Conservation (phyloP, 1,140 invertebrate species). For the Heliothis subflexa region DNA sequence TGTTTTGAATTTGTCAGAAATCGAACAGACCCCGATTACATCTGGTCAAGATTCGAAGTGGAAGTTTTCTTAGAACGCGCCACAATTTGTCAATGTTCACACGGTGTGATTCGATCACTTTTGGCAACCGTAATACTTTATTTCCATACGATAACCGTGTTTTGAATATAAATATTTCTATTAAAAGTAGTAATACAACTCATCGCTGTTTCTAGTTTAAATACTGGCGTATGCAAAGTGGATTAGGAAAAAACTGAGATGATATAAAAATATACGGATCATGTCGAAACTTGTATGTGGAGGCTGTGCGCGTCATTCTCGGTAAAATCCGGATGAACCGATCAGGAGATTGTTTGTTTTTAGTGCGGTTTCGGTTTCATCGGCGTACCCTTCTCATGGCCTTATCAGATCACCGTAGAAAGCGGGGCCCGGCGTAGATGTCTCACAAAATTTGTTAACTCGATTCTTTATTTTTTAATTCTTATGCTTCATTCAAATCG, state of each 20-base stretch:
- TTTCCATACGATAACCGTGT: conserved; percentile 62
- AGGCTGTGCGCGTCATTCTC: conserved; percentile 71
- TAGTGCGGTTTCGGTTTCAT: conserved; percentile 77
- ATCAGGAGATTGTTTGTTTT: conserved; percentile 74
- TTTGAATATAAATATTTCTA: conserved; percentile 68
- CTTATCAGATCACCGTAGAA: conserved; percentile 74
- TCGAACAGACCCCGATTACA: conserved; percentile 47
- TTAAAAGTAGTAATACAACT: conserved; percentile 67
- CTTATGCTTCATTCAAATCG: conserved; percentile 83
- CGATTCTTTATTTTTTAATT: conserved; percentile 77
- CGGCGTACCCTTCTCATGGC: conserved; percentile 75
- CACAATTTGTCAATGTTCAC: conserved; percentile 35
- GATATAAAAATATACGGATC: conserved; percentile 69
- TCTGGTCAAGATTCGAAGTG: conserved; percentile 47
- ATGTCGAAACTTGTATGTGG: conserved; percentile 78
- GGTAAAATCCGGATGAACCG: conserved; percentile 75
- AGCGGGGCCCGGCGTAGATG: conserved; percentile 57
- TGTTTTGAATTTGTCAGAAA: conserved; percentile 53
- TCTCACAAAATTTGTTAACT: conserved; percentile 79
- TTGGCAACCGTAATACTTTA: conserved; percentile 56
- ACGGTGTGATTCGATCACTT: conserved; percentile 27
- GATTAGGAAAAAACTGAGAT: conserved; percentile 66
- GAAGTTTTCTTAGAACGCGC: conserved; percentile 51
- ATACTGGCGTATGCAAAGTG: conserved; percentile 74
- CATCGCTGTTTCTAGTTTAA: conserved; percentile 70